phyloP scores from a whole-genome alignment of 2,113 vertebrate species.

The Bubo scandiacus region DNA sequence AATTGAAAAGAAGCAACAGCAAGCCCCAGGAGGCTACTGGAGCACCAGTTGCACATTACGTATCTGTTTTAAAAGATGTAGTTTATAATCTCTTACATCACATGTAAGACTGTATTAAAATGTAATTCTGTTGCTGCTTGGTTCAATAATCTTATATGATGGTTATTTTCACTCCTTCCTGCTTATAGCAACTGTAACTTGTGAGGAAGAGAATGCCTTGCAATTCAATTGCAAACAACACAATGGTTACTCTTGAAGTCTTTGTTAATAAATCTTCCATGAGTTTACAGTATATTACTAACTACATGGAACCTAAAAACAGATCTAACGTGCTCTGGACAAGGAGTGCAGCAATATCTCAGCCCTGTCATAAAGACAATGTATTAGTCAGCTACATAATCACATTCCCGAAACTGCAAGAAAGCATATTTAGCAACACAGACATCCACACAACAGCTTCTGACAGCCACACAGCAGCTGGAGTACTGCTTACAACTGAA shows the following conservation, averaged over 20 bases:
- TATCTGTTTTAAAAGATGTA: not conserved
- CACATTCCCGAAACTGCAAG: not conserved
- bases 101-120: not conserved
- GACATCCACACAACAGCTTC: not conserved
- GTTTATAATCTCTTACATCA: not conserved
- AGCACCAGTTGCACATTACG: not conserved
- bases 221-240: not conserved
- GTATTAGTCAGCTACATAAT: not conserved
- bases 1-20: conserved; percentile 30
- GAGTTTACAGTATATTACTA: not conserved
- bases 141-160: not conserved
- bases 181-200: not conserved
- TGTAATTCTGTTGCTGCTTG: not conserved
- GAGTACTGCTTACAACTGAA: not conserved
- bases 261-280: not conserved
- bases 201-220: not conserved
- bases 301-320: not conserved
- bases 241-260: not conserved
- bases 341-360: not conserved
- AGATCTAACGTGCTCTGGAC: not conserved
- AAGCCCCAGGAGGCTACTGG: not conserved
- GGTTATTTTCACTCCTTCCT: not conserved
- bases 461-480: not conserved
- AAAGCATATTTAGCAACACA: not conserved
- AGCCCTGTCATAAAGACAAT: not conserved